Base-by-base conservation (phyloP, 2,113 vertebrate species). In the Dissostichus mawsoni region DNA sequence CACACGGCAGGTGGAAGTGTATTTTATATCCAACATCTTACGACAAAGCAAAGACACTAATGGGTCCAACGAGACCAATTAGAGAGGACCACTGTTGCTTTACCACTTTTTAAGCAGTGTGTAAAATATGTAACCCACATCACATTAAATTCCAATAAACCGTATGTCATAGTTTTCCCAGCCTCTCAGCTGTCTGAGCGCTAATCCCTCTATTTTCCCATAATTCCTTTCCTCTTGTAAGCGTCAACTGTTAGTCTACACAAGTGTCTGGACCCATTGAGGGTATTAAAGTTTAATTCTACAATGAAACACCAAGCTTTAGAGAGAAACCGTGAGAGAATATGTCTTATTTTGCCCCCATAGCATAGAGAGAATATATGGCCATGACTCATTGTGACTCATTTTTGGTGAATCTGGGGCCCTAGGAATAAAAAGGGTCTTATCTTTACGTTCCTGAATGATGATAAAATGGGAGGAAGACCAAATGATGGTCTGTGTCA, bases 11-110 rank as follows among this genome's bases (percentile, higher is more conserved):
- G 47, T 77, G 78, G 5, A 44, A 44, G 63, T 10, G 20, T 44
- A 29, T 77, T 89, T 79, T 62, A 68, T 12, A 72, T 58, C 73
- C 76, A 55, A 66, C 69, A 64, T 70, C 57, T 33, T 18, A 62
- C 81, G 68, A 45, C 57, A 48, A 64, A 84, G 82, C 52, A 62
- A 83, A 80, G 68, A 70, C 70, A 69, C 65, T 80, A 76, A 90
- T 44, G 56, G 58, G 73, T 85, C 85, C 83, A 13, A 20, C 29
- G 81, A 82, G 90, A 84, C 85, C 89, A 89, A 84, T 92, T 88
- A 92, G 63, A 44, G 20, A 23, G 68, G 76, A 50, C 68, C 68
- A 47, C 58, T 75, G 45, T 36, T 17, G 53, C 18, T 79, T 79
- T 58, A 80, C 61, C 75, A 74, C 74, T 76, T 78, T 76, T 72